Conservation (phyloP, 2,888 invertebrate species). For the Xanthorhoe spadicearia region DNA sequence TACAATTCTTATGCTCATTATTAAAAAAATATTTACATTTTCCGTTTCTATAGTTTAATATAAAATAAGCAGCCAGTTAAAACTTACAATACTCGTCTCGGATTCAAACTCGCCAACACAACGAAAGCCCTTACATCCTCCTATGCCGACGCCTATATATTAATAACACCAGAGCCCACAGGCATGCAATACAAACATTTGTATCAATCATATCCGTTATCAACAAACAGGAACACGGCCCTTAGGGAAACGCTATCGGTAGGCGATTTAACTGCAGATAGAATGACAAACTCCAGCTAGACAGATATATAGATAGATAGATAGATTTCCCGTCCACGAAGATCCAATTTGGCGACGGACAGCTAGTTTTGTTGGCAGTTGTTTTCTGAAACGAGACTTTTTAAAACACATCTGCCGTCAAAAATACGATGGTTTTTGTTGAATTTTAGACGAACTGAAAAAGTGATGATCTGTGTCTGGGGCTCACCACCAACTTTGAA, state of each 20-base stretch:
- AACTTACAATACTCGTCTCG: background rate
- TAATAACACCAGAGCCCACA: background rate
- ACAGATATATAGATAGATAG: too few species aligned
- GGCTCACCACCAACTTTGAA: too few species aligned
- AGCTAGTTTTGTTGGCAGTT: slow-evolving; percentile 26
- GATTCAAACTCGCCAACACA: background rate
- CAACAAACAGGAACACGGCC: background rate
- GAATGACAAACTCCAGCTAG: slow-evolving; percentile 27
- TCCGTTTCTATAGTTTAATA: too few species aligned
- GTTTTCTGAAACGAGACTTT: slow-evolving; percentile 7
- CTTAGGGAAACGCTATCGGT: background rate
- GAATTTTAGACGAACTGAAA: too few species aligned
- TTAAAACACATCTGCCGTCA: background rate
- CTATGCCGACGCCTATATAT: background rate
- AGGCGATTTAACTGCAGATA: slow-evolving; percentile 19
- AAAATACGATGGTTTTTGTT: too few species aligned
- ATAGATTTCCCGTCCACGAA: slow-evolving; percentile 27
- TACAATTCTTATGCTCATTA: too few species aligned
- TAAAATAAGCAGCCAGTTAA: too few species aligned
- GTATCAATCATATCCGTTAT: background rate
- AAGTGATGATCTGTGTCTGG: too few species aligned
- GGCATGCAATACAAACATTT: slow-evolving; percentile 1
- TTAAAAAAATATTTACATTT: too few species aligned
- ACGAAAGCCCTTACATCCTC: too few species aligned
- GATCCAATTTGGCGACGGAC: slow-evolving; percentile 30